Evolutionary conservation across 2,888 invertebrate species (phyloP), one percentile per base, ranked within the genome.

Genomic region (Melangyna quadrimaculata): DNA sequence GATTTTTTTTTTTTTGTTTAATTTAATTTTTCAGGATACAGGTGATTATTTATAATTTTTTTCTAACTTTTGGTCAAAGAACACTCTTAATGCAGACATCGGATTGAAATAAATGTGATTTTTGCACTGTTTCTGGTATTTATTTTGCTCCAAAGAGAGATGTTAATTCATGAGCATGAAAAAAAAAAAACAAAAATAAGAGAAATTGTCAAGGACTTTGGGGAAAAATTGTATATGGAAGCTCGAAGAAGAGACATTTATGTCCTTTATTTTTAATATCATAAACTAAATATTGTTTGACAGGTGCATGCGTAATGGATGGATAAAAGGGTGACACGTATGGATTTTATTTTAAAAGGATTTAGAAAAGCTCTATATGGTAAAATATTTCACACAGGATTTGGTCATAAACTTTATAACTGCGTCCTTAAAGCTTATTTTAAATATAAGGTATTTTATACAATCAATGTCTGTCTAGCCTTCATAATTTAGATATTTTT

Each of bases 61-160:
- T n/a, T n/a, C n/a, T 51, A 53, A 10, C 29, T 45, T 24, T 51
- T 27, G 17, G 10, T 7, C 1, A 5, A 37, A 61, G 59, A 63
- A 70, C 40, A 57, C 63, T 73, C 43, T 69, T 59, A 29, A 17
- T 9, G 8, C 29, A 79, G 71, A 73, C 77, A 81, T 78, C 81
- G 63, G 81, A 69, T 65, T 78, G 27, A 53, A 72, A 55, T 72
- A 69, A 69, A 77, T 63, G 51, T 81, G 63, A 57, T 77, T 81
- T 81, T 63, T 51, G 71, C 75, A 86, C 77, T 86, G 86, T 53
- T 71, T 80, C 59, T 22, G 40, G 40, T 69, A 19, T 57, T 32
- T 65, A 35, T 32, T 53, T 53, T 14, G 3, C n/a, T 8, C 3
- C 7, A 51, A n/a, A 59, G 51, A 69, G 77, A 59, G 65, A 17